phyloP scores from a whole-genome alignment of 1,140 invertebrate genomes.

The Camponotus vicinus region DNA sequence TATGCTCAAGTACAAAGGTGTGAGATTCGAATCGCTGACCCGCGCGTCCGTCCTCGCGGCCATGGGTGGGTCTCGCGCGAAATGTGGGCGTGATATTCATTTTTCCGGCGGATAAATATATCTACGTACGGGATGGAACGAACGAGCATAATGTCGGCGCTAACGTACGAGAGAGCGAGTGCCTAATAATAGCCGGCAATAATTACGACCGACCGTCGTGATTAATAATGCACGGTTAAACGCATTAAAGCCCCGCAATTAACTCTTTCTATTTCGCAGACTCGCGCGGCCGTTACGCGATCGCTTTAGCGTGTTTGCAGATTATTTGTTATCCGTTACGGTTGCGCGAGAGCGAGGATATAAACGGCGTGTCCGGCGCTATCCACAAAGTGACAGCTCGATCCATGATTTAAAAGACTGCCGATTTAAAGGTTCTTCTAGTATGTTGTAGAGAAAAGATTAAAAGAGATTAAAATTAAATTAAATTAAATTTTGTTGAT shows the following conservation, averaged over 20 bases:
- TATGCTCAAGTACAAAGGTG: conserved; percentile 48
- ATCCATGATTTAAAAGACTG: background rate
- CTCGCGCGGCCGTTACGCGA: conserved; percentile 44
- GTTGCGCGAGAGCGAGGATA: conserved; percentile 10
- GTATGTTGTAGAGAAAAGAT: no score
- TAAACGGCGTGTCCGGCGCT: background rate
- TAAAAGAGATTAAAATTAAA: no score
- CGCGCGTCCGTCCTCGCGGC: conserved; percentile 35
- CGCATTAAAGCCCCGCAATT: conserved; percentile 62
- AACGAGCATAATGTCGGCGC: conserved; percentile 33
- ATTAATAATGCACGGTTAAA: conserved; percentile 70
- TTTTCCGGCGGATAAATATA: conserved; percentile 67
- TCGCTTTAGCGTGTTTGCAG: conserved; percentile 38
- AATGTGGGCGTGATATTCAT: conserved; percentile 71
- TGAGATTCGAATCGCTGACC: conserved; percentile 36
- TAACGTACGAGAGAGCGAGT: conserved; percentile 30
- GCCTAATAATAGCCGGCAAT: conserved; percentile 69
- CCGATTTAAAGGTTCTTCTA: background rate
- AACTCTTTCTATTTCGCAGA: conserved; percentile 56
- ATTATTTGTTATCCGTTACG: conserved; percentile 52
- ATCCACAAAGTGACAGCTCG: background rate
- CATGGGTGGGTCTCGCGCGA: conserved; percentile 67
- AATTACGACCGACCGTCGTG: conserved; percentile 66
- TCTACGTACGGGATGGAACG: conserved; percentile 42
- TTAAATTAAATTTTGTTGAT: no score